phyloP scores from a whole-genome alignment of 2,888 invertebrate species.

The Hyppa rectilinea region DNA sequence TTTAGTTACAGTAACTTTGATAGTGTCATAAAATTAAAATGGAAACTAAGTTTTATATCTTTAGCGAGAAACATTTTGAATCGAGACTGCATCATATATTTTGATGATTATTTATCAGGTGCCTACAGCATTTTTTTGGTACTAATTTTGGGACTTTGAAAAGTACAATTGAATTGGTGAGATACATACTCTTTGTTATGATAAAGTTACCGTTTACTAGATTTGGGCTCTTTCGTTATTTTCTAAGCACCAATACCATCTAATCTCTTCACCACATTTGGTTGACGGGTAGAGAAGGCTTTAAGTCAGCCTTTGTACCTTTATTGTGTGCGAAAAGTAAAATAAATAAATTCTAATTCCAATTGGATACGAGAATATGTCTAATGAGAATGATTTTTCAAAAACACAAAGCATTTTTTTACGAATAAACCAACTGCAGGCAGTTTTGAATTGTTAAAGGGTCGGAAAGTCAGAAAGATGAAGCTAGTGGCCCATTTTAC shows the following conservation, averaged over 20 bases:
- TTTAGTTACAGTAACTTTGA: constrained; percentile 65
- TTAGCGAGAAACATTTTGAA: constrained; percentile 63
- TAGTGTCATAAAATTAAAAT: constrained; percentile 69
- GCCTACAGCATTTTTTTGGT: constrained; percentile 60
- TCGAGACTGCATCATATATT: constrained; percentile 60
- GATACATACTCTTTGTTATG: background rate
- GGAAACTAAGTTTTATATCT: constrained; percentile 68
- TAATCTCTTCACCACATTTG: no score
- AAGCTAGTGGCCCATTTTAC: no score
- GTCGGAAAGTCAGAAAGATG: no score
- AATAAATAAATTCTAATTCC: no score
- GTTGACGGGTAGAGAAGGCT: no score
- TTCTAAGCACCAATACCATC: background rate
- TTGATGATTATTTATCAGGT: constrained; percentile 64
- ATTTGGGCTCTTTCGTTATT: background rate
- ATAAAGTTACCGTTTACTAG: background rate
- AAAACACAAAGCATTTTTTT: no score
- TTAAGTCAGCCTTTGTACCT: no score
- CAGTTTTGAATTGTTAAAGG: no score
- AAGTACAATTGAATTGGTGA: constrained; percentile 10
- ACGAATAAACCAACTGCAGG: no score
- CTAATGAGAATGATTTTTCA: background rate
- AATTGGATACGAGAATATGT: background rate
- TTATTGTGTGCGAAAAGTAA: no score
- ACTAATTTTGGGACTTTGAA: constrained; percentile 30